phyloP scores from a whole-genome alignment of 2,888 invertebrate species.

The Melieria crassipennis region DNA sequence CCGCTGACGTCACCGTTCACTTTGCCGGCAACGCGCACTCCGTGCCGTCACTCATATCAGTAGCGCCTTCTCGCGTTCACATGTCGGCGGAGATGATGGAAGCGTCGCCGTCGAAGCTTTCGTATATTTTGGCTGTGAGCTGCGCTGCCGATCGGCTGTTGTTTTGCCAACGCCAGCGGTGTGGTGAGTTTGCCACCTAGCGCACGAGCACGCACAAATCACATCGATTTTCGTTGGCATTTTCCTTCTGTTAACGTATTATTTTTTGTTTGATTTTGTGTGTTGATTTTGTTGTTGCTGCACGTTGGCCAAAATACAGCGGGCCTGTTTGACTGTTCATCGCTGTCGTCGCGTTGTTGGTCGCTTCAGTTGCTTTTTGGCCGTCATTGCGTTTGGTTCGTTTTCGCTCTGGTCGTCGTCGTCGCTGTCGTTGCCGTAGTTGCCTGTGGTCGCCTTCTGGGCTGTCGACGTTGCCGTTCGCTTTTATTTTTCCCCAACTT shows the following conservation, averaged over 20 bases:
- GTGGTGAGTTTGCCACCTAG: not conserved
- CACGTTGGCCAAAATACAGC: conserved; percentile 33
- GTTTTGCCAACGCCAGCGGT: not conserved
- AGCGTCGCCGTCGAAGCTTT: not conserved
- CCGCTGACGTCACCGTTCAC: conserved; percentile 34
- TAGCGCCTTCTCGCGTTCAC: not conserved
- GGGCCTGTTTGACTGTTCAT: conserved; percentile 28
- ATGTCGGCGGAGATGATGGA: not conserved
- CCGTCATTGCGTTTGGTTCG: conserved; percentile 23
- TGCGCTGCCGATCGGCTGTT: not conserved
- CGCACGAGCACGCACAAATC: not conserved
- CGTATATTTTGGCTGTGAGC: not conserved
- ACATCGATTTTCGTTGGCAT: no score
- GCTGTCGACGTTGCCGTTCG: not conserved
- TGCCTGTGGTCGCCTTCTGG: not conserved
- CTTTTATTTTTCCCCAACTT: not conserved
- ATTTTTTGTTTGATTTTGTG: not conserved
- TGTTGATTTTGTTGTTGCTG: not conserved
- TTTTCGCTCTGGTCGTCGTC: conserved; percentile 10
- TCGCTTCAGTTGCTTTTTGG: conserved; percentile 28
- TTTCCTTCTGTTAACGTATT: not conserved
- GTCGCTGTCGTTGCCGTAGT: conserved; percentile 14
- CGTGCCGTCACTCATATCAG: not conserved
- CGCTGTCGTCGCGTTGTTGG: conserved; percentile 17
- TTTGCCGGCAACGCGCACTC: conserved; percentile 28